Percentiles rank a stretch among this genome's conserved stretches.
phyloP scores from a whole-genome alignment of 2,888 invertebrate species.

The Exephanes ischioxanthus region DNA sequence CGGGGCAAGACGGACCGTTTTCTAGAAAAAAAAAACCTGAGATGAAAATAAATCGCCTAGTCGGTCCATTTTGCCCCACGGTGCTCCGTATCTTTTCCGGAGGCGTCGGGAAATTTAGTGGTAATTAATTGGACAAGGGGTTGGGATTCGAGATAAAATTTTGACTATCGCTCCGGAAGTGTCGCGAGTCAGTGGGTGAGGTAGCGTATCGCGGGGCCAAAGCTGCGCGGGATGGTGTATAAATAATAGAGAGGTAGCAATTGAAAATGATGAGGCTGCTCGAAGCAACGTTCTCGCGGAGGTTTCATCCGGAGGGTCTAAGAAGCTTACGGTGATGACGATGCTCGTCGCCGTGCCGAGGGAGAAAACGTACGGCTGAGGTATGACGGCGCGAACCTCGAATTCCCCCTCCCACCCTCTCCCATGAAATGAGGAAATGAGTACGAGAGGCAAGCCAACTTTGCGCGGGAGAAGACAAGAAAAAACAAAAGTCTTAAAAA shows the following conservation, averaged over 20 bases:
- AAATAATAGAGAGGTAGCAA: constrained; percentile 29
- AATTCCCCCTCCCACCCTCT: neutral
- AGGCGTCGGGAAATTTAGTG: neutral
- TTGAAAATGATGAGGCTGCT: constrained; percentile 54
- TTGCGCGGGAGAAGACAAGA: constrained; percentile 7
- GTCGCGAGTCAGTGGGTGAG: no score
- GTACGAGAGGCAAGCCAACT: constrained; percentile 1
- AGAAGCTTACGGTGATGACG: constrained; percentile 67
- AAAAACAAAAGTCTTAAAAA: constrained; percentile 3
- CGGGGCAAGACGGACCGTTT: no score
- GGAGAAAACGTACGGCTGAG: constrained; percentile 29
- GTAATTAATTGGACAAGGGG: neutral
- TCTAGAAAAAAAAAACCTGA: no score
- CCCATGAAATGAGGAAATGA: constrained; percentile 31
- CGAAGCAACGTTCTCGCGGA: constrained; percentile 31
- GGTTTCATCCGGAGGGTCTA: constrained; percentile 55
- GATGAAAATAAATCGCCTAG: no score
- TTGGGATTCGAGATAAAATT: neutral
- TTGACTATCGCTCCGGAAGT: neutral
- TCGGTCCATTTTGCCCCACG: no score
- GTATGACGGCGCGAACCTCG: constrained; percentile 23
- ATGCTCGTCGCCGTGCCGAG: constrained; percentile 13
- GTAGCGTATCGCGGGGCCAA: neutral
- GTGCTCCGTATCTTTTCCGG: neutral
- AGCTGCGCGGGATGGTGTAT: neutral